Evolutionary conservation across 2,797 vertebrate species (phyloP).

Genomic region (Limosa lapponica): DNA sequence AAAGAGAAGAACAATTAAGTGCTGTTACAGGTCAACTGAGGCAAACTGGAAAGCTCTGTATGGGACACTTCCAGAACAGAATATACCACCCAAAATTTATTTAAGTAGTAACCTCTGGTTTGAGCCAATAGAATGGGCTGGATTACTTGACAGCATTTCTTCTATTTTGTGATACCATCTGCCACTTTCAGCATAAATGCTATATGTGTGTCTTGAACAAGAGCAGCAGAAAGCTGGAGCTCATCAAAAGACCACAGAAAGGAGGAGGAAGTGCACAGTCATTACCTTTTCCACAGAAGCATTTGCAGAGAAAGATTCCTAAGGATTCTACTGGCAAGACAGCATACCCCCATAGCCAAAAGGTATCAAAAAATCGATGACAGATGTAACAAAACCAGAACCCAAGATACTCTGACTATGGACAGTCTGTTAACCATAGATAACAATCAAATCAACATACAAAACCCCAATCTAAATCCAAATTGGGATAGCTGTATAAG

Average conservation of each 20-base stretch:
- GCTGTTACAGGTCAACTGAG: neutral
- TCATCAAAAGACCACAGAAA: neutral
- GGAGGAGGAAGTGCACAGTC: neutral
- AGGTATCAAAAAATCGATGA: neutral
- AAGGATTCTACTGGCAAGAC: neutral
- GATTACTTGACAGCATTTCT: neutral
- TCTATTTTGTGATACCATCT: neutral
- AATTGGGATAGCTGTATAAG: neutral
- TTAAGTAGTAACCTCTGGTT: neutral
- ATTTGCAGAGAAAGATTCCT: neutral
- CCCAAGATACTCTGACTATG: neutral
- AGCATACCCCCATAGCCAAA: neutral
- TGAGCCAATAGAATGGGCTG: neutral
- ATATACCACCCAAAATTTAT: neutral
- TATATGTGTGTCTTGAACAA: neutral
- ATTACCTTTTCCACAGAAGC: neutral
- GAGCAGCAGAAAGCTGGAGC: neutral
- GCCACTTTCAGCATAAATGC: neutral
- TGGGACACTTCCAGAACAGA: neutral
- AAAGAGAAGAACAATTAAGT: neutral
- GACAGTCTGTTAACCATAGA: neutral
- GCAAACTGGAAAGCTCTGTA: neutral
- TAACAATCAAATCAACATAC: neutral
- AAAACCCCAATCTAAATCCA: neutral
- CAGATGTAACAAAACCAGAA: slow-evolving; percentile 27